Evolutionary conservation across 1,140 invertebrate genomes (phyloP), one percentile per base, ranked within the genome.

Genomic region (Holotrichia oblita): DNA sequence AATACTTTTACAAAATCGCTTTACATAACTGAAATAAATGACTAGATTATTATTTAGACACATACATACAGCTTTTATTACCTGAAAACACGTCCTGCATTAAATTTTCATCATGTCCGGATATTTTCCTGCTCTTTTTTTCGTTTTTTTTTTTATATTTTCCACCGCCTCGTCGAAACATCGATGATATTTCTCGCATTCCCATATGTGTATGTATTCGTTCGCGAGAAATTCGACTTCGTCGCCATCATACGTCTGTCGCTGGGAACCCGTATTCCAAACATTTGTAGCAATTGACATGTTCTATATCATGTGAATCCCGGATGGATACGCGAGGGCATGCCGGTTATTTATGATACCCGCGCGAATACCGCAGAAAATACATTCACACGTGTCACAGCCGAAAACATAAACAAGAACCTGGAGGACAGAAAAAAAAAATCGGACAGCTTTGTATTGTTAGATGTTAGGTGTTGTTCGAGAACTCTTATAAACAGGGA

Each of bases 251-350:
- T 48, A 48, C 44, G 44, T 48, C 44, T 48, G 44, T 48, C 44
- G 44, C 44, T 34, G 27, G 24, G 24, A 69, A 69, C 61, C 61
- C 61, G 61, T 69, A 69, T 81, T 81, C 79, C 74, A 76, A 81
- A 81, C 82, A 81, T 83, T 82, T 83, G 81, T 83, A 82, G 44
- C 82, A 81, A 84, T 84, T 84, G 83, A 82, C 83, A 84, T 80
- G 81, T 81, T 78, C 80, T 84, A 84, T 81, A 84, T 82, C 82
- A 83, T 76, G 79, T 73, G 61, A 80, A 80, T 83, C 83, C 83
- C 61, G 17, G 61, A 69, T 69, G 61, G 61, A 69, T 44, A 61
- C 75, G 78, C 81, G 81, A 80, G 79, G 76, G 77, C 78, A 77
- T 78, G 79, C 69, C 72, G 42, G 77, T 80, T 80, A 81, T 81